These are phyloP conservation scores for Diadegma fenestrale DNA, from an alignment of 2,888 invertebrate species.

Conservation along the genomic window DNA sequence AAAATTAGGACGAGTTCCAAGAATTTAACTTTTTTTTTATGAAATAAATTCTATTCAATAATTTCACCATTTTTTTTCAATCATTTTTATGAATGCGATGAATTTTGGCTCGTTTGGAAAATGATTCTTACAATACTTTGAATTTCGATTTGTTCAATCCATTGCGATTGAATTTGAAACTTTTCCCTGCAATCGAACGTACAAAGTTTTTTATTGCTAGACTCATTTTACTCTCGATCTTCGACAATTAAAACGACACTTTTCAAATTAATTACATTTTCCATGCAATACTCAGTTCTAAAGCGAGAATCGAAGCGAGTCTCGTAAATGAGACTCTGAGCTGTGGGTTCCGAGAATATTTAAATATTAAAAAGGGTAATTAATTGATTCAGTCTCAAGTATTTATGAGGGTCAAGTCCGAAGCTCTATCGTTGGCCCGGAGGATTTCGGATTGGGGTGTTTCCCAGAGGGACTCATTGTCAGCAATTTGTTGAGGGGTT, in stretches of 20 bases:
- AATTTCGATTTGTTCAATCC: not conserved
- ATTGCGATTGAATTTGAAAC: not conserved
- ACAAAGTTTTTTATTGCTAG: not conserved
- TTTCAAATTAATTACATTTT: not conserved
- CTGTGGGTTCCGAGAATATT: too few relatives aligned
- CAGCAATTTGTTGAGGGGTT: conserved; percentile 11
- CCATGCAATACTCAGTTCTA: not conserved
- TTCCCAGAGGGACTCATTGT: conserved; percentile 20
- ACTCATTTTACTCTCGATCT: not conserved
- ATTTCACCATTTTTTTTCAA: not conserved
- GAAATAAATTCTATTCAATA: not conserved
- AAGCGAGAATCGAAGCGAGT: not conserved
- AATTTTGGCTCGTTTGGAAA: not conserved
- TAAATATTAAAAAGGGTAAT: not conserved
- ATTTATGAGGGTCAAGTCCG: conserved; percentile 26
- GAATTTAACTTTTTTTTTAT: not conserved
- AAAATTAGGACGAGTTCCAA: not conserved
- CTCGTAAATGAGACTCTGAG: not conserved
- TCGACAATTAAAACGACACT: not conserved
- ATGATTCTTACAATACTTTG: not conserved
- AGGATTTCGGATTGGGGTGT: not conserved
- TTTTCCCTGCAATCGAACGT: not conserved
- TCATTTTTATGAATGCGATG: not conserved
- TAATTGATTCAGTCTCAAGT: not conserved
- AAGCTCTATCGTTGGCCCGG: not conserved